A percentile compares a stretch with the other conserved stretches of the same genome.
These are phyloP conservation scores for Patagioenas fasciata DNA, from an alignment of 2,113 vertebrate species.

Conservation along the genomic window DNA sequence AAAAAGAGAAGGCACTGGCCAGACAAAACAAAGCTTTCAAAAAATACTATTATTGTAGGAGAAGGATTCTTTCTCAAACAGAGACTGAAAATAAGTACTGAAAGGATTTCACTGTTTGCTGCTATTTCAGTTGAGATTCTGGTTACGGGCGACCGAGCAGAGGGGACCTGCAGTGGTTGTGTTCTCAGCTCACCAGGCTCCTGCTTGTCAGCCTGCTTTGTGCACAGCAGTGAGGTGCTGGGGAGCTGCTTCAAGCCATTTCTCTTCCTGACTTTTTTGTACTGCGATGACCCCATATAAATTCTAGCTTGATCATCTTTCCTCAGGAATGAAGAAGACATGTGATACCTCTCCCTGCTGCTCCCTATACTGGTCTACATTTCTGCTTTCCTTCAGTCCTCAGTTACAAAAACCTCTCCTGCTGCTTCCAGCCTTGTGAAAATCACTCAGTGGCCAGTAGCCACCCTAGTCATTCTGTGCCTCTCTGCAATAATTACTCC, in stretches of 20 bases:
- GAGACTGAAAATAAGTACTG: neutral
- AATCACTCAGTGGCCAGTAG: neutral
- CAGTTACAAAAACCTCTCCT: neutral
- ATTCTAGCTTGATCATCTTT: neutral
- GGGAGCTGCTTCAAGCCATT: neutral
- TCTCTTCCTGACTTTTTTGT: neutral
- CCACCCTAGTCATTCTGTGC: neutral
- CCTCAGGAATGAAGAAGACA: neutral
- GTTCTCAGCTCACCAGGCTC: neutral
- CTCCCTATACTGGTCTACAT: neutral
- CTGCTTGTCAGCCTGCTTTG: neutral
- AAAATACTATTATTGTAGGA: neutral
- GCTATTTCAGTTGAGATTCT: neutral
- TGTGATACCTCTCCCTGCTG: neutral
- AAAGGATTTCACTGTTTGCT: neutral
- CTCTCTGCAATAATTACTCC: neutral
- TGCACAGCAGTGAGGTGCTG: neutral
- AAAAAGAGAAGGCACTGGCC: slow-evolving; percentile 19
- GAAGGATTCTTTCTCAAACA: neutral
- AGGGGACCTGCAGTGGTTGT: neutral
- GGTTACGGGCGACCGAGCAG: neutral
- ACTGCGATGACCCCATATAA: neutral
- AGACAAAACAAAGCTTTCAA: slow-evolving; percentile 24
- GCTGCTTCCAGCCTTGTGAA: neutral
- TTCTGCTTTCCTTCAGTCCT: neutral